Conservation (phyloP, 1,140 invertebrate species). For the Lordiphosa stackelbergi region DNA sequence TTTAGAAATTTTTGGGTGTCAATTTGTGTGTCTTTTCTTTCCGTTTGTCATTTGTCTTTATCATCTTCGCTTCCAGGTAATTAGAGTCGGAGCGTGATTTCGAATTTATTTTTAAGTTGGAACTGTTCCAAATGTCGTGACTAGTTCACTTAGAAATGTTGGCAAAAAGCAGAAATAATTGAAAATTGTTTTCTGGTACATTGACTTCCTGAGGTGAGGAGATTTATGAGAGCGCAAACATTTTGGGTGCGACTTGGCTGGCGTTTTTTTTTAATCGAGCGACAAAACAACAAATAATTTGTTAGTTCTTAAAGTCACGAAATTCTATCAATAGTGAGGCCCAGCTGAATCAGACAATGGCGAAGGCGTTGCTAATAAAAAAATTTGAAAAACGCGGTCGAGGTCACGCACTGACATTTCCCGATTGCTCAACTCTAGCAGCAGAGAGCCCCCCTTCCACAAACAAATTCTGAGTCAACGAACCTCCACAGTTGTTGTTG, state of each 20-base stretch:
- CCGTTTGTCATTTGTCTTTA: slow-evolving; percentile 45
- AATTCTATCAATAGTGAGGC: slow-evolving; percentile 14
- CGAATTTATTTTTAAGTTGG: slow-evolving; percentile 40
- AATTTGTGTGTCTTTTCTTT: slow-evolving; percentile 22
- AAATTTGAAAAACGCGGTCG: slow-evolving; percentile 65
- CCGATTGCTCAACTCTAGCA: slow-evolving; percentile 54
- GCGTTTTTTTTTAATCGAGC: neutral
- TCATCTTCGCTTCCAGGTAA: slow-evolving; percentile 34
- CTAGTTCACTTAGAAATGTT: slow-evolving; percentile 56
- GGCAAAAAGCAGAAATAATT: slow-evolving; percentile 24
- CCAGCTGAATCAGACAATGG: slow-evolving; percentile 24
- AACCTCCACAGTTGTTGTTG: slow-evolving; percentile 35
- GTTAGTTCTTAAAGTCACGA: slow-evolving; percentile 8
- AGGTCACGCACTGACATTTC: slow-evolving; percentile 72
- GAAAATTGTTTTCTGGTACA: slow-evolving; percentile 24
- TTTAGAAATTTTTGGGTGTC: slow-evolving; percentile 17
- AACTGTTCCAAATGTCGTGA: slow-evolving; percentile 68
- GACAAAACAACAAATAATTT: slow-evolving; percentile 11
- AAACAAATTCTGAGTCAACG: slow-evolving; percentile 56
- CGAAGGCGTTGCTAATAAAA: slow-evolving; percentile 46
- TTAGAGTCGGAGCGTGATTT: slow-evolving; percentile 44
- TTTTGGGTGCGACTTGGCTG: slow-evolving; percentile 11
- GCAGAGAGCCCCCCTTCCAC: neutral
- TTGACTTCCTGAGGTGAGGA: slow-evolving; percentile 12
- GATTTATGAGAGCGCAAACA: slow-evolving; percentile 23